Base-by-base conservation (phyloP, 2,113 vertebrate species). In the Ciconia maguari region DNA sequence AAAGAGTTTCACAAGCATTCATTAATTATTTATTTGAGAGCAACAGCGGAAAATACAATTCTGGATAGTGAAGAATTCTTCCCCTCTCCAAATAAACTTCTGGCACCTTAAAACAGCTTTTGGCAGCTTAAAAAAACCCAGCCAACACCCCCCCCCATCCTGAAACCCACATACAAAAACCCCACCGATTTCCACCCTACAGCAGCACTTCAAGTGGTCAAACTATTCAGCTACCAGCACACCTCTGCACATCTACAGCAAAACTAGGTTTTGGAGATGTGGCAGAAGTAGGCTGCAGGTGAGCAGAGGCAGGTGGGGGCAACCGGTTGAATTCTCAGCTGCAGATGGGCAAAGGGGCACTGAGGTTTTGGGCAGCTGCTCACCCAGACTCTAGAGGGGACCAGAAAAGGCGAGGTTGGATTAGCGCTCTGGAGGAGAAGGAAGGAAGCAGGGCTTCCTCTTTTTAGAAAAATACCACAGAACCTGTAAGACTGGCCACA, bases 131-230 rank as follows among this genome's bases (percentile, higher is more conserved):
- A 65, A 69, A 71, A 77, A 55, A 8, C 14, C 0, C 7, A 78
- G 7, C 3, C 13, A 84, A 58, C 27, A 74, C 1, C 4, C 15
- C 4, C 11, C 2, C 18, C 44, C 6, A 34, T 75, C 48, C 25
- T 2, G 3, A 90, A 76, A 82, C 3, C 5, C 5, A 27, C 20
- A 25, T 2, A 13, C 1, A 69, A 46, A 87, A 48, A 1, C 1
- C 8, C 22, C 21, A 55, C 8, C 9, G 46, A 52, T 36, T 87
- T 72, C 30, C 13, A 80, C 4, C 11, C 36, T 69, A 61, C 7
- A 49, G 32, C 42, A 85, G 57, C 22, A 25, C 26, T 85, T 76
- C 11, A 49, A 81, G 32, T 4, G 17, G 27, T n/a, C 10, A 17
- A 61, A 62, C 11, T 26, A 29, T 71, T 81, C 41, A 82, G 68